A percentile compares a stretch with the other conserved stretches of the same genome.
These are phyloP conservation scores for Aspidoscelis tigris DNA, from an alignment of 2,113 vertebrate genomes.

Conservation along the genomic window DNA sequence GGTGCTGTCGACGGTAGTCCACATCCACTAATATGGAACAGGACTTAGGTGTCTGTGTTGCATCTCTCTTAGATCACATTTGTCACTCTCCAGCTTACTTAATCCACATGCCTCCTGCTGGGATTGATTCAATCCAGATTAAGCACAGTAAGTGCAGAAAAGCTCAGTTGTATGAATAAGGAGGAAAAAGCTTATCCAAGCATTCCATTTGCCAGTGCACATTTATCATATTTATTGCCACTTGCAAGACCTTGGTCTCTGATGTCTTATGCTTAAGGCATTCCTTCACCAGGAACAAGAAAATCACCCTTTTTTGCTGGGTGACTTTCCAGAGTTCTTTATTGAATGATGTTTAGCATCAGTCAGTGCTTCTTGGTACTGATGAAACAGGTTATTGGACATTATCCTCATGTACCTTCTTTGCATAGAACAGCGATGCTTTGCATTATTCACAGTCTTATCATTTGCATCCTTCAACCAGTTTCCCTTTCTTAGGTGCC, in stretches of 20 bases:
- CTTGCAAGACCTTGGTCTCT: neutral
- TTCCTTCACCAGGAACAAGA: neutral
- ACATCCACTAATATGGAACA: no score
- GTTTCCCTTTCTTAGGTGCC: constrained; percentile 78
- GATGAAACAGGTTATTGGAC: neutral
- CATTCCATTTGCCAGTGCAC: neutral
- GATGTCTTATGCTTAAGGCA: neutral
- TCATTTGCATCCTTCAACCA: no score
- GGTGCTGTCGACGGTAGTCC: no score
- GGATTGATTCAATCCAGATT: no score
- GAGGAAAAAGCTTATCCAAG: neutral
- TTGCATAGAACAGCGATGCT: neutral
- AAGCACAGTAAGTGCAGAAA: no score
- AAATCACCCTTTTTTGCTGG: neutral
- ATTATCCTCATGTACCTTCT: neutral
- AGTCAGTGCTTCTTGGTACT: neutral
- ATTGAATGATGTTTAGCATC: neutral
- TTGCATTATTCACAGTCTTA: neutral
- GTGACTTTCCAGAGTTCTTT: neutral
- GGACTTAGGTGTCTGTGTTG: no score
- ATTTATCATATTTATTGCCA: no score
- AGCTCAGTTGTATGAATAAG: neutral
- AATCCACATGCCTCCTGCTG: no score
- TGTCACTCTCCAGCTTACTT: no score
- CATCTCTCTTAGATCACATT: no score